These are phyloP conservation scores for Porites lobata DNA, from an alignment of 92 coral and sea anemone species.

Conservation along the genomic window DNA sequence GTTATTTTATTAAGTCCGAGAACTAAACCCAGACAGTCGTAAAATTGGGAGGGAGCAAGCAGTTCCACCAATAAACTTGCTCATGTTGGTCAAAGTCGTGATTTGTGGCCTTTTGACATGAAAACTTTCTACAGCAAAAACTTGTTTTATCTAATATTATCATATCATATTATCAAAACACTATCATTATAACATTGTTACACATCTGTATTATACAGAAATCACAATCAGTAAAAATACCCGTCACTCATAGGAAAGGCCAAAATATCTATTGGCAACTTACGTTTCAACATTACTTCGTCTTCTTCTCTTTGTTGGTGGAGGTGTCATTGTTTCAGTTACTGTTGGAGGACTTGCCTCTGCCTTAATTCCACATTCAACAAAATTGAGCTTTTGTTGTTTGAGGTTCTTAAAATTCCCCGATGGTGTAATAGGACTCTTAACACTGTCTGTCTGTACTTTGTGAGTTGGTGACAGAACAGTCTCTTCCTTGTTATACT, in stretches of 20 bases:
- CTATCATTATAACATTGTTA: no score
- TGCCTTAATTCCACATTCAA: background rate
- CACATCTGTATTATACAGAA: no score
- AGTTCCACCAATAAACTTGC: no score
- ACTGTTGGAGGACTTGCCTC: background rate
- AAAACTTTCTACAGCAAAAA: no score
- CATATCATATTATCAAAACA: no score
- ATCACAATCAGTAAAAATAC: no score
- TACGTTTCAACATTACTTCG: conserved; percentile 29
- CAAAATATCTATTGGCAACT: background rate
- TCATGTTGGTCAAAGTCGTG: no score
- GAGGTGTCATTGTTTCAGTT: conserved; percentile 1
- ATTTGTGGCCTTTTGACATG: no score
- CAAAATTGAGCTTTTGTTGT: conserved; percentile 52
- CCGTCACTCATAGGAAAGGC: background rate
- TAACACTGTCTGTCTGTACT: background rate
- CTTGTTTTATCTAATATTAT: no score
- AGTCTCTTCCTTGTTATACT: conserved; percentile 20
- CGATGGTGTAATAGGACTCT: conserved; percentile 31
- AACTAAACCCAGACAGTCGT: no score
- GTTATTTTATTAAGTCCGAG: no score
- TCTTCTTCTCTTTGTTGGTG: conserved; percentile 37
- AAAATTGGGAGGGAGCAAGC: no score
- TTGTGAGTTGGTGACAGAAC: conserved; percentile 58
- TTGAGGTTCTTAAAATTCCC: conserved; percentile 35